These are phyloP conservation scores for Chromis chromis DNA, from an alignment of 2,797 vertebrate genomes.

Conservation along the genomic window DNA sequence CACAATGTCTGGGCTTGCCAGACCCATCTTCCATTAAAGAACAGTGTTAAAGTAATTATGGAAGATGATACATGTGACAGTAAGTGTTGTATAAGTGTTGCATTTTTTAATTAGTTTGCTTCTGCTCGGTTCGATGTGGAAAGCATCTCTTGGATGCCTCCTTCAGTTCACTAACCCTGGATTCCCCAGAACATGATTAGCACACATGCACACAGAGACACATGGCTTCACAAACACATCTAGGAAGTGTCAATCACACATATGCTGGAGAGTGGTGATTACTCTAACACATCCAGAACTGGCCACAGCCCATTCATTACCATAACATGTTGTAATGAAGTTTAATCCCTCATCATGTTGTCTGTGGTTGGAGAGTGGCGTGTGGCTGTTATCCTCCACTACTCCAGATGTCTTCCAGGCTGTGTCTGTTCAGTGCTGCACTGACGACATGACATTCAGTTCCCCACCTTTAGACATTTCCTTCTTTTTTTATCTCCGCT, in stretches of 20 bases:
- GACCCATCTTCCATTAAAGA: slow-evolving; percentile 48
- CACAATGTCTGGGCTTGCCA: slow-evolving; percentile 58
- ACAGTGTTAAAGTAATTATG: slow-evolving; percentile 50
- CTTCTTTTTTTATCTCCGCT: slow-evolving; percentile 36
- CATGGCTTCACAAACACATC: slow-evolving; percentile 52
- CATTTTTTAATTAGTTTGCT: slow-evolving; percentile 75
- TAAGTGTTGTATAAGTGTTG: slow-evolving; percentile 53
- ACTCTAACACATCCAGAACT: slow-evolving; percentile 72
- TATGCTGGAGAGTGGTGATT: slow-evolving; percentile 65
- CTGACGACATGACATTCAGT: slow-evolving; percentile 56
- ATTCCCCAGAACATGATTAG: slow-evolving; percentile 35
- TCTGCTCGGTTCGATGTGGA: slow-evolving; percentile 48
- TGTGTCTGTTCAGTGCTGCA: slow-evolving; percentile 53
- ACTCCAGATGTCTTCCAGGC: slow-evolving; percentile 75
- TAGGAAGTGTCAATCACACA: slow-evolving; percentile 70
- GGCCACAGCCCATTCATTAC: slow-evolving; percentile 80
- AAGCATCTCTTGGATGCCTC: slow-evolving; percentile 28
- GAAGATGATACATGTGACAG: slow-evolving; percentile 44
- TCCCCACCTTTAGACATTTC: slow-evolving; percentile 50
- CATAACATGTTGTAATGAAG: slow-evolving; percentile 80
- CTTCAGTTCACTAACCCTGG: slow-evolving; percentile 26
- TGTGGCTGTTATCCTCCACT: slow-evolving; percentile 70
- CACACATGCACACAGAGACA: slow-evolving; percentile 35
- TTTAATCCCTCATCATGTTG: slow-evolving; percentile 80
- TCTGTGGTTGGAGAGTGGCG: slow-evolving; percentile 76